phyloP scores from a whole-genome alignment of 2,797 vertebrate genomes.

The Ctenopoma multispine region DNA sequence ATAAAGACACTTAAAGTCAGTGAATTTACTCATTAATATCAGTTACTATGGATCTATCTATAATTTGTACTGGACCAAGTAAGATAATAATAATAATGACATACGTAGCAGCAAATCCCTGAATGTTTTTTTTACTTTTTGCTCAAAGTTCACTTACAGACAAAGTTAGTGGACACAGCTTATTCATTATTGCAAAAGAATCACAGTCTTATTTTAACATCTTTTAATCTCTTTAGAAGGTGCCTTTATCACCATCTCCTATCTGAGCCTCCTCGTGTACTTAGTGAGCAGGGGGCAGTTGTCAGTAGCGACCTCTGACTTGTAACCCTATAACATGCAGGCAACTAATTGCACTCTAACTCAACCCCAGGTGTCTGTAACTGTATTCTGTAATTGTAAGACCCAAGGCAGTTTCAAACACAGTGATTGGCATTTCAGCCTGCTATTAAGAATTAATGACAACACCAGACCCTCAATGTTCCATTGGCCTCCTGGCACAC shows the following conservation, averaged over 20 bases:
- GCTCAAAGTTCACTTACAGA: neutral
- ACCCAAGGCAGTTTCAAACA: conserved; percentile 57
- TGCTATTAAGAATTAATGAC: conserved; percentile 79
- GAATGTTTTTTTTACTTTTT: no score
- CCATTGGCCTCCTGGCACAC: conserved; percentile 57
- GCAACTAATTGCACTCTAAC: conserved; percentile 72
- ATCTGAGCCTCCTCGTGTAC: conserved; percentile 40
- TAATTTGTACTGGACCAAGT: neutral
- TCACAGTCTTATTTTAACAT: neutral
- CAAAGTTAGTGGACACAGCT: no score
- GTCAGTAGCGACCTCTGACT: conserved; percentile 69
- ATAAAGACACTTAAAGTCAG: no score
- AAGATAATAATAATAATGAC: neutral
- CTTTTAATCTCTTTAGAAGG: conserved; percentile 15
- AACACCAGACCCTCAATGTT: conserved; percentile 73
- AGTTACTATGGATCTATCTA: neutral
- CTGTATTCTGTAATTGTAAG: conserved; percentile 79
- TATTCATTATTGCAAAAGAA: neutral
- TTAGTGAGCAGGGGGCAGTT: conserved; percentile 49
- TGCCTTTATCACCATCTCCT: conserved; percentile 7
- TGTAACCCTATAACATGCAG: conserved; percentile 73
- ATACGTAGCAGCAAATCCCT: no score
- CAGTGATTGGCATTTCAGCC: conserved; percentile 67
- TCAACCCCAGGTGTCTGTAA: conserved; percentile 67
- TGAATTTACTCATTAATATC: neutral